These are phyloP conservation scores for Botrylloides violaceus DNA, from an alignment of 23 tunicate genomes.

Conservation along the genomic window DNA sequence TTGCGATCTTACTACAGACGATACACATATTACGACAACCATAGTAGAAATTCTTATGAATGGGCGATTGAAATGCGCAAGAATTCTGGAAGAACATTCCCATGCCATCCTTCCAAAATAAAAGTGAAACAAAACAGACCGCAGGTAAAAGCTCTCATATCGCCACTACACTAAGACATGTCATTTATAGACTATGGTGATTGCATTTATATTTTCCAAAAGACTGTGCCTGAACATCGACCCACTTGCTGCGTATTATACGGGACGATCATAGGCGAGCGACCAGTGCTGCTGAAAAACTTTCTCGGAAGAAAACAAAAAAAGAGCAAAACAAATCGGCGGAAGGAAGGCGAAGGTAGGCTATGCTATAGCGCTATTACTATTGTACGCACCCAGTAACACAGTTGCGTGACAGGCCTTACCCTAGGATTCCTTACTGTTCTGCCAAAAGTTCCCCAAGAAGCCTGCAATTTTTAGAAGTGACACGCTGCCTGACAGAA, in stretches of 20 bases:
- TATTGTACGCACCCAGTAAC: too few species aligned
- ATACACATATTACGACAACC: slow-evolving; percentile 14
- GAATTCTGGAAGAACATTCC: slow-evolving; percentile 28
- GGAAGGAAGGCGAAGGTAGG: too few species aligned
- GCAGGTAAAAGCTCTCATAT: not conserved
- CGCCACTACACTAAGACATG: not conserved
- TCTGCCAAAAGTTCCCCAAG: too few species aligned
- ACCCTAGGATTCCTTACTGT: too few species aligned
- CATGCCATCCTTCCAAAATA: not conserved
- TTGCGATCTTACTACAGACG: slow-evolving; percentile 5
- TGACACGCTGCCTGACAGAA: too few species aligned
- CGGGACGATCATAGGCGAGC: slow-evolving; percentile 74
- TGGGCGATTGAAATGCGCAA: slow-evolving; percentile 40
- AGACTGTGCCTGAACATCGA: slow-evolving; percentile 23
- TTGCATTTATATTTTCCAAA: not conserved
- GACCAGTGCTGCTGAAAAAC: slow-evolving; percentile 64
- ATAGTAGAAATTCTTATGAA: slow-evolving; percentile 39
- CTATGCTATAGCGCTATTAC: not conserved
- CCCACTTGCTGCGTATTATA: slow-evolving; percentile 70
- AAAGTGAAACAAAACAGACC: not conserved
- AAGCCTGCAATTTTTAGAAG: too few species aligned
- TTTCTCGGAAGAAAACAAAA: slow-evolving; percentile 43
- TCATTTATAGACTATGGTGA: not conserved
- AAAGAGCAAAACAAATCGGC: slow-evolving; percentile 38
- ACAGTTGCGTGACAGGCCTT: too few species aligned